Conservation (phyloP, 92 coral and sea anemone species). For the Porites evermanni region DNA sequence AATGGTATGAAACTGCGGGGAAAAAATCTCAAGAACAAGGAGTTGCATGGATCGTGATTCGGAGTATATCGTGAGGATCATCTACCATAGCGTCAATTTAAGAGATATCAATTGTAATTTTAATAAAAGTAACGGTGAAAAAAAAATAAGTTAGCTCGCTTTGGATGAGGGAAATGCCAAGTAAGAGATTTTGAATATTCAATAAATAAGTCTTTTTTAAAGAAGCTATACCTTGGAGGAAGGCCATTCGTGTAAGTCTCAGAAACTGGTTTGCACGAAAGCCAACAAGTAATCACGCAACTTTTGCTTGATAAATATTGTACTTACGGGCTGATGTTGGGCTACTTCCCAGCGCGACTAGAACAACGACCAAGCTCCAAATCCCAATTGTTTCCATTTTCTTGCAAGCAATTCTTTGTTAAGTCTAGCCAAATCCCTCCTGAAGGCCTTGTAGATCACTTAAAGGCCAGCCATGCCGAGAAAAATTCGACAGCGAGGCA, state of each 20-base stretch:
- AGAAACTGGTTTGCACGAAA: neutral
- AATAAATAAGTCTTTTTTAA: too few species aligned
- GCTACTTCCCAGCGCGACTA: conserved; percentile 8
- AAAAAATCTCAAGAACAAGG: too few species aligned
- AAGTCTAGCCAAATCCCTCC: neutral
- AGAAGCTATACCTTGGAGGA: neutral
- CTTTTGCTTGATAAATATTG: neutral
- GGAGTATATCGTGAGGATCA: too few species aligned
- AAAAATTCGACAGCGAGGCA: conserved; percentile 1
- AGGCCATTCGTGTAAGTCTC: neutral
- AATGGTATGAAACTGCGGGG: too few species aligned
- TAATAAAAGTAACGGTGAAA: too few species aligned
- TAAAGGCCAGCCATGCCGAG: conserved; percentile 6
- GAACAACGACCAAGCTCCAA: conserved; percentile 19
- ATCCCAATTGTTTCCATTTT: neutral
- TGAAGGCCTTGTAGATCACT: neutral
- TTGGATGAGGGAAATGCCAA: too few species aligned
- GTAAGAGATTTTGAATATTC: too few species aligned
- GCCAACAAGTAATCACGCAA: neutral
- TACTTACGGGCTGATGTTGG: conserved; percentile 32
- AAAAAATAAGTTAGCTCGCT: too few species aligned
- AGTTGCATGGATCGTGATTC: too few species aligned
- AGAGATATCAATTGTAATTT: too few species aligned
- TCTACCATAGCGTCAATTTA: too few species aligned
- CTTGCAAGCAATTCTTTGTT: neutral